Percentiles rank a stretch among this genome's conserved stretches.
Conservation (phyloP, 2,888 invertebrate genomes). For the Drosophila colorata region DNA sequence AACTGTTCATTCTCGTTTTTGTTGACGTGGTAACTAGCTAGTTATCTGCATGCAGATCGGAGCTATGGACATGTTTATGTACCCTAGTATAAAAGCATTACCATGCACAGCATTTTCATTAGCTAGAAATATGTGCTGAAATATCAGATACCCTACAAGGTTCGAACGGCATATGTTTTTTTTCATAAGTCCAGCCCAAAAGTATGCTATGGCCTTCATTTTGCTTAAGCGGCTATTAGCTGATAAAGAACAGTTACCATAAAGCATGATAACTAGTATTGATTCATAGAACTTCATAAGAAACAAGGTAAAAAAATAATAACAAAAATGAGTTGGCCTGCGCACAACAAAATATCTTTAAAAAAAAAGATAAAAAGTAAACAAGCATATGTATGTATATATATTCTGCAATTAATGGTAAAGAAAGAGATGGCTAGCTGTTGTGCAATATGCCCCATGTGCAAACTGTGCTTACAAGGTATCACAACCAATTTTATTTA, state of each 20-base stretch:
- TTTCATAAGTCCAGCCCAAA: slow-evolving; percentile 5
- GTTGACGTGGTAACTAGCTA: too few relatives aligned
- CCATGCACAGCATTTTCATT: too few relatives aligned
- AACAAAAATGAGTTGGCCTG: too few relatives aligned
- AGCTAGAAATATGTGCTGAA: background rate
- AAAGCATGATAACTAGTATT: background rate
- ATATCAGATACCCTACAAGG: background rate
- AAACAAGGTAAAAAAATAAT: background rate
- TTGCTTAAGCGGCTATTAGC: background rate
- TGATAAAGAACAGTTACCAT: background rate
- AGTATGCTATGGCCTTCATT: slow-evolving; percentile 5
- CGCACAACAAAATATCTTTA: too few relatives aligned
- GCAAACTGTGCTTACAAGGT: background rate
- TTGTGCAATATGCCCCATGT: background rate
- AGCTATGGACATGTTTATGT: too few relatives aligned
- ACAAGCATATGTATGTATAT: too few relatives aligned
- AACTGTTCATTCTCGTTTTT: too few relatives aligned
- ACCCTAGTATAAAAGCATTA: too few relatives aligned
- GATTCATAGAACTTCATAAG: background rate
- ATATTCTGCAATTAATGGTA: background rate
- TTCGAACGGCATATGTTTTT: background rate
- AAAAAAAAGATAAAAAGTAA: too few relatives aligned
- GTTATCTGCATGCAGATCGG: too few relatives aligned
- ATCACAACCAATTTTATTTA: background rate
- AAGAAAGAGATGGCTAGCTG: slow-evolving; percentile 6